phyloP scores from a whole-genome alignment of 1,140 invertebrate species.

The Oncopeltus fasciatus region DNA sequence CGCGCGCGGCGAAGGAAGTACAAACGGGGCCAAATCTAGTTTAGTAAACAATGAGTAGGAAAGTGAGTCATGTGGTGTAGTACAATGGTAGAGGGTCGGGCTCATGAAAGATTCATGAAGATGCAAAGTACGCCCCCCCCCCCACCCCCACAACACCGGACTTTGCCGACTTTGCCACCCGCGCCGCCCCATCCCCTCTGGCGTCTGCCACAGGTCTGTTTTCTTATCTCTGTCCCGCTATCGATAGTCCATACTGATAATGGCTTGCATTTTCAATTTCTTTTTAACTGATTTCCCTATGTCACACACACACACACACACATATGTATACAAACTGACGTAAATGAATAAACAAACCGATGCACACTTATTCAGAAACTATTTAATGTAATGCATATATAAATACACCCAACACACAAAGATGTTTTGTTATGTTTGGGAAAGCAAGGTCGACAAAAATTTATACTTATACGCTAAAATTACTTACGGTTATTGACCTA shows the following conservation, averaged over 20 bases:
- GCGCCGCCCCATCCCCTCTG: no score
- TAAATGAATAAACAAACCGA: background rate
- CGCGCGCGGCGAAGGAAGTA: background rate
- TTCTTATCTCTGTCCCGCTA: no score
- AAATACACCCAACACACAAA: no score
- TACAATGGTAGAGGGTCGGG: constrained; percentile 16
- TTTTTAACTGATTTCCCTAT: no score
- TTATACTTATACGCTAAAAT: no score
- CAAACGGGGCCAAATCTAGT: constrained; percentile 21
- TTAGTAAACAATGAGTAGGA: constrained; percentile 21
- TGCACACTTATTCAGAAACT: background rate
- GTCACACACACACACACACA: background rate
- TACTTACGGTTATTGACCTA: no score
- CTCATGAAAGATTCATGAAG: constrained; percentile 12
- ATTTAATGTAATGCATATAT: background rate
- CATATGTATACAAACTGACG: background rate
- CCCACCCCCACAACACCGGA: background rate
- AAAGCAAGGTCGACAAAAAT: no score
- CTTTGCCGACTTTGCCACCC: background rate
- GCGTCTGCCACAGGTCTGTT: no score
- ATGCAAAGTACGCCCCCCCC: background rate
- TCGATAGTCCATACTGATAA: no score
- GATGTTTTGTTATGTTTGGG: no score
- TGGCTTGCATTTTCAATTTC: no score
- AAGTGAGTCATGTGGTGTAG: constrained; percentile 20